A percentile compares a stretch with the other conserved stretches of the same genome.
These are phyloP conservation scores for Drosophila trapezifrons DNA, from an alignment of 1,140 invertebrate species.

Conservation along the genomic window DNA sequence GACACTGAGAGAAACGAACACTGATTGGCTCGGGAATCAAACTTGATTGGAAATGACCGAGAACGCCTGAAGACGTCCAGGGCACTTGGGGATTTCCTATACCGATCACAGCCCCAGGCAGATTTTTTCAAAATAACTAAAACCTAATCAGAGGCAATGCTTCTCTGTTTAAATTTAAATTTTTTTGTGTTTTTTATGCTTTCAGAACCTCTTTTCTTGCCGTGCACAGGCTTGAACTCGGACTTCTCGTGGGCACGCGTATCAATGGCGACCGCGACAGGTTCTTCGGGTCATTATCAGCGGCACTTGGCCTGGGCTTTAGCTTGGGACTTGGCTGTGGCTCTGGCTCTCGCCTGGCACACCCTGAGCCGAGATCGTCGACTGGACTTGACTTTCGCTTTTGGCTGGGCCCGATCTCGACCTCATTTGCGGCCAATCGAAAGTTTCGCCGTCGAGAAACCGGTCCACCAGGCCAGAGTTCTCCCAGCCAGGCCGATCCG, in stretches of 20 bases:
- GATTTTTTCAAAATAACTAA: too few species aligned
- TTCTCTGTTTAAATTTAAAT: too few species aligned
- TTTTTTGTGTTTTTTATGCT: too few species aligned
- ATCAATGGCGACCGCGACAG: slow-evolving; percentile 33
- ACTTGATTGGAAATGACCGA: neutral
- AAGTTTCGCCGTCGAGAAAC: slow-evolving; percentile 64
- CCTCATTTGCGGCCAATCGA: slow-evolving; percentile 53
- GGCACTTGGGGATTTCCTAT: too few species aligned
- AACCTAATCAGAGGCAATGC: too few species aligned
- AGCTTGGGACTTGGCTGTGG: too few species aligned
- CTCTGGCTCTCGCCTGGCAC: slow-evolving; percentile 4
- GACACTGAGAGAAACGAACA: neutral
- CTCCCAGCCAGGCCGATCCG: slow-evolving; percentile 6
- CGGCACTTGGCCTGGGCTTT: neutral
- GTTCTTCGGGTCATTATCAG: slow-evolving; percentile 20
- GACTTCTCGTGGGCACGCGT: slow-evolving; percentile 6
- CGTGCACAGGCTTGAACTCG: neutral
- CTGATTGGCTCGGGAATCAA: neutral
- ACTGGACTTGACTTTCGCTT: slow-evolving; percentile 56
- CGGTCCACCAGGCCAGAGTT: slow-evolving; percentile 50
- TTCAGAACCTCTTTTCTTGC: neutral
- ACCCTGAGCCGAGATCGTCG: slow-evolving; percentile 9
- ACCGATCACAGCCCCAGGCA: too few species aligned
- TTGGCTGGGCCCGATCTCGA: slow-evolving; percentile 34
- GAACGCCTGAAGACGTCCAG: too few species aligned